phyloP scores from a whole-genome alignment of 2,113 vertebrate species.

The Helogale parvula region DNA sequence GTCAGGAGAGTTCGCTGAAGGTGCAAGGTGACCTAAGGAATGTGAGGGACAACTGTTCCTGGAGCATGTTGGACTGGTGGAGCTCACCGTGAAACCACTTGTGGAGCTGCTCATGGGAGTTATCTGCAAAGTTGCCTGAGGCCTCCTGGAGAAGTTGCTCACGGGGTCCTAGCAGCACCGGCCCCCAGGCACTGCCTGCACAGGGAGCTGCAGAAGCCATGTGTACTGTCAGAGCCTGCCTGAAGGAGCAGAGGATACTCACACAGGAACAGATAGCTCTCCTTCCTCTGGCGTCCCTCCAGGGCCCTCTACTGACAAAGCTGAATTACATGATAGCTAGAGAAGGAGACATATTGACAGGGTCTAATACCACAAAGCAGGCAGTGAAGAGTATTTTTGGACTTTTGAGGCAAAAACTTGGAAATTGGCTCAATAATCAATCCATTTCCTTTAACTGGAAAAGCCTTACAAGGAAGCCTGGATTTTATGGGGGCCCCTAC shows the following conservation, averaged over 20 bases:
- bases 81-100: not conserved
- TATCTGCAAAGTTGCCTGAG: not conserved
- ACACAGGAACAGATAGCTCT: not conserved
- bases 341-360: slow-evolving; percentile 14
- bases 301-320: not conserved
- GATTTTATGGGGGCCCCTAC: slow-evolving; percentile 11
- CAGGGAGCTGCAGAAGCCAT: not conserved
- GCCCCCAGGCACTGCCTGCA: no score
- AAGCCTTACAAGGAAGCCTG: not conserved
- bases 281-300: not conserved
- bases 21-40: not conserved
- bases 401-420: not conserved
- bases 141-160: not conserved
- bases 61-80: not conserved
- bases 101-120: not conserved
- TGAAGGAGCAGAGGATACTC: no score
- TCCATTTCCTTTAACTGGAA: slow-evolving; percentile 8
- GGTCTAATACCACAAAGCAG: slow-evolving; percentile 17
- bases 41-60: not conserved
- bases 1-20: not conserved
- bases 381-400: not conserved
- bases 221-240: not conserved
- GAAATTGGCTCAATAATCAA: not conserved
- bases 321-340: not conserved
- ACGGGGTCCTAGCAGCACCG: not conserved